These are phyloP conservation scores for Garra rufa DNA, from an alignment of 2,113 vertebrate genomes.

Conservation along the genomic window DNA sequence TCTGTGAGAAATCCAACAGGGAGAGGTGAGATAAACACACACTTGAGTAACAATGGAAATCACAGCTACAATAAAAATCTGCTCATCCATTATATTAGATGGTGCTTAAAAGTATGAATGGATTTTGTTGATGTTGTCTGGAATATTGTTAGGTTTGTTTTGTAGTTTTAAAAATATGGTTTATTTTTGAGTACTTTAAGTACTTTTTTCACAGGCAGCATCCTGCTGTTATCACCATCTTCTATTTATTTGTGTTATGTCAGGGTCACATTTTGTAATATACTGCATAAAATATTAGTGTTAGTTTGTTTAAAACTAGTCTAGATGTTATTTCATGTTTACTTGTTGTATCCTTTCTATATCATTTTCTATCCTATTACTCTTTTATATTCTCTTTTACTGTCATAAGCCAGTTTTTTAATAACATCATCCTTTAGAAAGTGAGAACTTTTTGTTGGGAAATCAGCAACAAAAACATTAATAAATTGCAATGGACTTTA, in stretches of 20 bases:
- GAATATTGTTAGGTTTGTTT: neutral
- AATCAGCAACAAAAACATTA: neutral
- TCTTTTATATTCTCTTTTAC: neutral
- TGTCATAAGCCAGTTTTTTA: neutral
- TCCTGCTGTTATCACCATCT: neutral
- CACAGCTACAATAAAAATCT: slow-evolving; percentile 6
- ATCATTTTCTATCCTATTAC: neutral
- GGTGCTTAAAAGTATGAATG: neutral
- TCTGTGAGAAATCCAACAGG: slow-evolving; percentile 2
- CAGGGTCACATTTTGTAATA: neutral
- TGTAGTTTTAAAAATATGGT: neutral
- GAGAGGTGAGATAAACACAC: slow-evolving; percentile 8
- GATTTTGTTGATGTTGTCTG: neutral
- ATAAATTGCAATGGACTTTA: neutral
- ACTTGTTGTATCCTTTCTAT: neutral
- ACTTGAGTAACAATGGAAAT: slow-evolving; percentile 4
- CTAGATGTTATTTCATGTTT: neutral
- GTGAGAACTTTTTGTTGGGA: neutral
- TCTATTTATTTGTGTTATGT: neutral
- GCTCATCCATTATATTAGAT: neutral
- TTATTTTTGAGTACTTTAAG: neutral
- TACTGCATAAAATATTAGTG: neutral
- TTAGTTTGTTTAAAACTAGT: neutral
- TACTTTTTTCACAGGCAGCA: neutral
- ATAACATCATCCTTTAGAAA: neutral